phyloP scores from a whole-genome alignment of 2,888 invertebrate species.

The Drosophila nigricruria region DNA sequence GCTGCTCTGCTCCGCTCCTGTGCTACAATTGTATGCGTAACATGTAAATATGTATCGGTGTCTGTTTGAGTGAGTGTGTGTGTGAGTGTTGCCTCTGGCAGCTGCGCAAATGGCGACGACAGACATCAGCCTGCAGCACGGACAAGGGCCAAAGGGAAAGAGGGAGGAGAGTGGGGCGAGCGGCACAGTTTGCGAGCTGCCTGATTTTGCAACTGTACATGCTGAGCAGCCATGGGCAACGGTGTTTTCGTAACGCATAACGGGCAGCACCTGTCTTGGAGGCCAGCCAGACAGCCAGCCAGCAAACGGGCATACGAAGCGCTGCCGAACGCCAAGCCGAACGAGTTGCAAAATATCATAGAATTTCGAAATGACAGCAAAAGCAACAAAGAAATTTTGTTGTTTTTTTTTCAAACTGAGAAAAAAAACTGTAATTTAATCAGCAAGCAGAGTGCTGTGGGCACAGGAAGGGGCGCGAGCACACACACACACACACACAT shows the following conservation, averaged over 20 bases:
- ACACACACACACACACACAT: conserved; percentile 11
- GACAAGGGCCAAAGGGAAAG: neutral
- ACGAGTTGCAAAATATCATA: conserved; percentile 27
- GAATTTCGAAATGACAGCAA: conserved; percentile 40
- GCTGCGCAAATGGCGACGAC: conserved; percentile 78
- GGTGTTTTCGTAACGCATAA: conserved; percentile 73
- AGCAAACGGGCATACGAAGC: conserved; percentile 12
- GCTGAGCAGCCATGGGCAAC: conserved; percentile 9
- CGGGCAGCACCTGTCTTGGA: conserved; percentile 82
- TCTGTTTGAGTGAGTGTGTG: neutral
- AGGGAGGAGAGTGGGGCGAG: neutral
- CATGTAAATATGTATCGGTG: conserved; percentile 11
- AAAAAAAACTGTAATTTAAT: conserved; percentile 72
- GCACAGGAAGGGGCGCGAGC: conserved; percentile 25
- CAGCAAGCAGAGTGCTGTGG: conserved; percentile 49
- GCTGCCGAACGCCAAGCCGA: conserved; percentile 12
- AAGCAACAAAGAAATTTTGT: conserved; percentile 31
- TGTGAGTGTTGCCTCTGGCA: conserved; percentile 42
- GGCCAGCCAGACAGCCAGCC: conserved; percentile 48
- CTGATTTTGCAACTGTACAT: conserved; percentile 69
- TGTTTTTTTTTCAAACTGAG: conserved; percentile 46
- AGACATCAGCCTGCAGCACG: conserved; percentile 68
- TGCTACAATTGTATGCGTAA: conserved; percentile 19
- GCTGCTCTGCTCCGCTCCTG: conserved; percentile 13
- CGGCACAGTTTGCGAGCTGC: conserved; percentile 15